Percentiles rank a stretch among this genome's conserved stretches.
Evolutionary conservation across 2,797 vertebrate genomes (phyloP).

Genomic region (Schizopygopsis pylzovi): DNA sequence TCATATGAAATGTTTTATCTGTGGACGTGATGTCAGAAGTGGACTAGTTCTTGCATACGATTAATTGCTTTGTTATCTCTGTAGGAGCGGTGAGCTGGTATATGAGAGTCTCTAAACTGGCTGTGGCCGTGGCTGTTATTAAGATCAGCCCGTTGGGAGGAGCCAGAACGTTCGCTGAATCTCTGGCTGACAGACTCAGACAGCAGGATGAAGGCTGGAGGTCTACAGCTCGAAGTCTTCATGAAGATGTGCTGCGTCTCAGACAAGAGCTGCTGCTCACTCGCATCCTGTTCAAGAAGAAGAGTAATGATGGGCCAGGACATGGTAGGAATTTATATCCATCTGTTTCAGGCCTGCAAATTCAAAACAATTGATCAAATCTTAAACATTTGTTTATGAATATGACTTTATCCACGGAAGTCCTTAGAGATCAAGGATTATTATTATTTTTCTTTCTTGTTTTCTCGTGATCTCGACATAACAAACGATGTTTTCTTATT

Average conservation of each 20-base stretch:
- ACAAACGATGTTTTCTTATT: too few relatives aligned
- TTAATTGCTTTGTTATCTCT: neutral
- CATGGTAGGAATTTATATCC: constrained; percentile 51
- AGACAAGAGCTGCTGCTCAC: constrained; percentile 81
- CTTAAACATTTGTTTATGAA: neutral
- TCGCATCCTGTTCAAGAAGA: constrained; percentile 55
- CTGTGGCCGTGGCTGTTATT: constrained; percentile 86
- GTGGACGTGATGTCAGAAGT: neutral
- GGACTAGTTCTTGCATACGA: too few relatives aligned
- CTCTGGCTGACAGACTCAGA: constrained; percentile 71
- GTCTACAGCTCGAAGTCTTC: constrained; percentile 73
- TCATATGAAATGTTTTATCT: neutral
- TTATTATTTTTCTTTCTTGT: too few relatives aligned
- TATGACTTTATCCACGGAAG: neutral
- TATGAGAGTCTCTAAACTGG: constrained; percentile 76
- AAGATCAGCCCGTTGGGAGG: constrained; percentile 78
- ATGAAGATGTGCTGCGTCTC: constrained; percentile 85
- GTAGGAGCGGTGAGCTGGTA: constrained; percentile 62
- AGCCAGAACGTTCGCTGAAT: constrained; percentile 75
- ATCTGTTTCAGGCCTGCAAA: neutral
- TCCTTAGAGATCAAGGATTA: too few relatives aligned
- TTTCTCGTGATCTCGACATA: too few relatives aligned
- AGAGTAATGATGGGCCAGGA: constrained; percentile 17
- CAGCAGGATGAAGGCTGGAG: constrained; percentile 74
- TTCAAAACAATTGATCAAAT: neutral